phyloP scores from a whole-genome alignment of 2,888 invertebrate species.

The Leuctra nigra region DNA sequence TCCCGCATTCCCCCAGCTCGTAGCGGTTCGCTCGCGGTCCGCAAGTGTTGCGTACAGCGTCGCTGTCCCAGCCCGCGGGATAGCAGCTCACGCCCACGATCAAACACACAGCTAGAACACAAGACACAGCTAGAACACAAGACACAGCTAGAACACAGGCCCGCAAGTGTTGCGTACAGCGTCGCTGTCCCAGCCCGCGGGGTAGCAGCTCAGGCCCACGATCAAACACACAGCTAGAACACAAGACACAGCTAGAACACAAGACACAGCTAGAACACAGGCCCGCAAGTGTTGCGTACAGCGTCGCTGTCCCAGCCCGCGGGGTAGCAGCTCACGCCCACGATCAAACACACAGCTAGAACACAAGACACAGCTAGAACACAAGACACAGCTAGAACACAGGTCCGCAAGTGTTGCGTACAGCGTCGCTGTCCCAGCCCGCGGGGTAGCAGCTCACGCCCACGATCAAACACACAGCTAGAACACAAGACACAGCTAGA shows the following conservation, averaged over 20 bases:
- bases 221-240: slow-evolving; percentile 86
- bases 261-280: too few relatives aligned
- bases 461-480: slow-evolving; percentile 81
- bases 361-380: too few relatives aligned
- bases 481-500: too few relatives aligned
- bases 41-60: slow-evolving; percentile 76
- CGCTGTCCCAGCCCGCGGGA: slow-evolving; percentile 87
- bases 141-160: too few relatives aligned
- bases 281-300: slow-evolving; percentile 84
- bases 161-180: slow-evolving; percentile 82
- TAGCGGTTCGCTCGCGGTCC: slow-evolving; percentile 74
- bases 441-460: slow-evolving; percentile 86
- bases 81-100: slow-evolving; percentile 81
- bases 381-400: too few relatives aligned
- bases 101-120: slow-evolving; percentile 71
- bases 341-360: slow-evolving; percentile 83
- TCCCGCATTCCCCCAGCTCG: slow-evolving; percentile 71
- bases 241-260: too few relatives aligned
- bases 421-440: slow-evolving; percentile 80
- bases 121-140: too few relatives aligned
- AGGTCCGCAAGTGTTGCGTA: slow-evolving; percentile 86
- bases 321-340: slow-evolving; percentile 83
- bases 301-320: slow-evolving; percentile 83
- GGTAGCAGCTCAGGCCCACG: slow-evolving; percentile 80
- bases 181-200: slow-evolving; percentile 84